Base-by-base conservation (phyloP, 92 coral and sea anemone species). In the Desmophyllum pertusum region DNA sequence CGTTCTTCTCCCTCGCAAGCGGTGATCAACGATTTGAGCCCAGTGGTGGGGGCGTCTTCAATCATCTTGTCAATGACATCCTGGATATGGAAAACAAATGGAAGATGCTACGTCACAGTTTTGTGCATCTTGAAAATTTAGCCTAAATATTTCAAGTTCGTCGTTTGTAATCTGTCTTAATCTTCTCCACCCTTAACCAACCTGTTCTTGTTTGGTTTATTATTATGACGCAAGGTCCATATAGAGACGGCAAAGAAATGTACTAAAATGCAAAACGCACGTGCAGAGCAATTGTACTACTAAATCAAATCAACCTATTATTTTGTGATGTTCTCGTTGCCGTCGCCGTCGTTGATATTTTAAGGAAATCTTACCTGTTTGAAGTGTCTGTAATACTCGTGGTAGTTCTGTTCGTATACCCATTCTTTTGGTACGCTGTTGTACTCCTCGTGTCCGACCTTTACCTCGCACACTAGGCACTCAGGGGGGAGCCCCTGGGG, bases 1-100 rank as follows among this genome's bases (percentile, higher is more conserved):
- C 95, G 86, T 64, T 97, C 99, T 50, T 92, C 97, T 23, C 92
- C 99, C 75, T 97, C 99, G 6, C 98, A 97, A 10, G 98, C 95
- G 13, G 99, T 97, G 43, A 90, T 91, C 40, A 97, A 85, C 10
- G 83, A 71, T 81, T 97, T 97, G 77, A 97, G 92, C 10, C 98
- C 99, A 72, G 94, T 97, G 63, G 95, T 93, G 6, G 96, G 90
- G 61, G 89, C 89, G 88, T 97, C 92, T 80, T 92, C 99, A 10
- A 97, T 97, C 82, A 80, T 91, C 85, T 97, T 94, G 64, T 94
- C 95, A 41, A 79, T 29, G 39, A 98, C 98, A 5, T 87, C 95
- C 99, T 96, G 84, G 23, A 46, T 27, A 51, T 41, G 50, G 68
- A 41, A 80, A 61, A 15, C 27, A 21, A 59, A 25, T 7, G 1